Percentiles rank a stretch among this genome's conserved stretches.
These are phyloP conservation scores for Solenopsis fugax DNA, from an alignment of 1,140 invertebrate genomes.

Conservation along the genomic window DNA sequence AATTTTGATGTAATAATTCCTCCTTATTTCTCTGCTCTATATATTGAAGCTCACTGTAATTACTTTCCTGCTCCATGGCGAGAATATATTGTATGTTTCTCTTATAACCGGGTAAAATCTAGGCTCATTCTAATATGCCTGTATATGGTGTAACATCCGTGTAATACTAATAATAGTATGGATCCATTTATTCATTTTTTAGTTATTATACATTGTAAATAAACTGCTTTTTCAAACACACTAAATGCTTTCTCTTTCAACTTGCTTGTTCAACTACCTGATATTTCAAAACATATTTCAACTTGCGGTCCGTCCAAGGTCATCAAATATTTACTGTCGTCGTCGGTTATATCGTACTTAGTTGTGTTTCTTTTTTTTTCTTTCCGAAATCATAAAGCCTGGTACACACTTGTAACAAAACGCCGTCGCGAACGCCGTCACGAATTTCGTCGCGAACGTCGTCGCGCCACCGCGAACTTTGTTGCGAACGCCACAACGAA, in stretches of 20 bases:
- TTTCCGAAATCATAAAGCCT: too few relatives aligned
- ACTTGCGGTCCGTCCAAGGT: neutral
- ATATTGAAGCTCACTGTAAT: slow-evolving; percentile 21
- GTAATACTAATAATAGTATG: too few relatives aligned
- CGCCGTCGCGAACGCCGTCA: too few relatives aligned
- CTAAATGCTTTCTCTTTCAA: neutral
- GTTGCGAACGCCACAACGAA: too few relatives aligned
- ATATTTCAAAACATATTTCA: neutral
- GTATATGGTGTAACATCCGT: neutral
- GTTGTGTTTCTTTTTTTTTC: neutral
- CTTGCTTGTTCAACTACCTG: too few relatives aligned
- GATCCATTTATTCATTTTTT: too few relatives aligned
- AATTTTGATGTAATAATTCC: slow-evolving; percentile 19
- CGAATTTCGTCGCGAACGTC: too few relatives aligned
- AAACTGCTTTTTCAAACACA: neutral
- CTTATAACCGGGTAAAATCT: neutral
- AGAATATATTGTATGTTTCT: neutral
- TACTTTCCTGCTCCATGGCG: neutral
- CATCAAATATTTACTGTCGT: slow-evolving; percentile 27
- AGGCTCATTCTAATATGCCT: neutral
- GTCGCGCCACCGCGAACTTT: too few relatives aligned
- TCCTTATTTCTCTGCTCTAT: slow-evolving; percentile 23
- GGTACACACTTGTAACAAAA: too few relatives aligned
- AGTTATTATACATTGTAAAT: neutral
- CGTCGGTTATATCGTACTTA: too few relatives aligned